These are phyloP conservation scores for Hydrolagus affinis DNA, from an alignment of 2,113 vertebrate species.

Conservation along the genomic window DNA sequence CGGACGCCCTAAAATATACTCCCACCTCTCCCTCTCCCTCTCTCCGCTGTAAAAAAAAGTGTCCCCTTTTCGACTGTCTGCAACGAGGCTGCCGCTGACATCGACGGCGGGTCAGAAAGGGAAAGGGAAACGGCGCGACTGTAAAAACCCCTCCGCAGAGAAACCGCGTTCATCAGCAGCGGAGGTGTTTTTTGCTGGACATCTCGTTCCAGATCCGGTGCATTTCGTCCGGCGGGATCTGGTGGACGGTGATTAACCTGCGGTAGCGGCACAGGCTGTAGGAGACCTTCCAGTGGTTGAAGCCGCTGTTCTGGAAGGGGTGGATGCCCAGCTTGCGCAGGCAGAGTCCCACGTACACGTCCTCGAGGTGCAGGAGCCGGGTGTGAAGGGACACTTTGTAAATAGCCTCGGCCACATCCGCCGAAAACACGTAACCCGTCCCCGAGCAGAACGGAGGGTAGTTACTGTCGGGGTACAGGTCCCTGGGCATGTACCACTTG, in stretches of 20 bases:
- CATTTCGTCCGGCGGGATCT: slow-evolving; percentile 97
- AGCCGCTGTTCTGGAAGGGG: slow-evolving; percentile 97
- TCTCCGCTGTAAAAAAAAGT: not conserved
- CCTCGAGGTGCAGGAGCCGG: slow-evolving; percentile 90
- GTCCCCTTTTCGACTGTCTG: too few relatives aligned
- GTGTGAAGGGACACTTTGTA: slow-evolving; percentile 95
- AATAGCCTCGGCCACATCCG: slow-evolving; percentile 90
- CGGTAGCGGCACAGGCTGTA: slow-evolving; percentile 94
- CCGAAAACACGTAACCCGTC: slow-evolving; percentile 94
- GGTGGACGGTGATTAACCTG: slow-evolving; percentile 90
- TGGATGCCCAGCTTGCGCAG: slow-evolving; percentile 92
- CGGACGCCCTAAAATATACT: not conserved
- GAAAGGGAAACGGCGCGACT: not conserved
- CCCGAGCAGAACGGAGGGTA: slow-evolving; percentile 97
- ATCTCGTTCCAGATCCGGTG: slow-evolving; percentile 98
- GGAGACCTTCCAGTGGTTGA: slow-evolving; percentile 99
- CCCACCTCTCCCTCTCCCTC: too few relatives aligned
- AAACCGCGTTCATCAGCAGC: slow-evolving; percentile 64
- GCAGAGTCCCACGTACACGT: slow-evolving; percentile 93
- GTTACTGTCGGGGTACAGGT: slow-evolving; percentile 90
- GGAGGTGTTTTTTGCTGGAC: slow-evolving; percentile 97
- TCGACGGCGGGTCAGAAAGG: not conserved
- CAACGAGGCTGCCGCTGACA: not conserved
- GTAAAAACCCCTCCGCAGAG: not conserved
- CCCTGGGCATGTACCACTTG: slow-evolving; percentile 97